Conservation (phyloP, 1,140 invertebrate genomes). For the Brachionus plicatilis region DNA sequence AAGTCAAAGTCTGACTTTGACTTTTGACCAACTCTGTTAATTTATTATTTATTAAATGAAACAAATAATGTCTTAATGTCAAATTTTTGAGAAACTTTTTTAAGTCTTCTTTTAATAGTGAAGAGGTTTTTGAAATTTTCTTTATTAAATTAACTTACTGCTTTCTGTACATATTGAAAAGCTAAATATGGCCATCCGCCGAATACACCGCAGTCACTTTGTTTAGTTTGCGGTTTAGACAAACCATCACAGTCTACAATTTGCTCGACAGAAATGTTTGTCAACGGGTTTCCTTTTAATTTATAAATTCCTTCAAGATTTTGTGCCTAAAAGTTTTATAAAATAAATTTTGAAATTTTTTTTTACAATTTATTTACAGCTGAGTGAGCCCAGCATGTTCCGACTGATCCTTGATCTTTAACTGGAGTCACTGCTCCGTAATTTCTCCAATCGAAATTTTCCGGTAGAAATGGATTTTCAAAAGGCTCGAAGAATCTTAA, state of each 20-base stretch:
- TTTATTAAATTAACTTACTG: constrained; percentile 40
- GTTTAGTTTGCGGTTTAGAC: constrained; percentile 41
- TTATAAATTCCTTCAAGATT: constrained; percentile 51
- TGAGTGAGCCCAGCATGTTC: constrained; percentile 51
- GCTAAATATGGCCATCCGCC: constrained; percentile 51
- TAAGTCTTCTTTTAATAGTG: no score
- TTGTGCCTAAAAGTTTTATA: constrained; percentile 36
- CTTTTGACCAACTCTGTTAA: no score
- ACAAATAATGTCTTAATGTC: no score
- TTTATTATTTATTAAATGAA: no score
- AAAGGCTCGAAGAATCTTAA: background rate
- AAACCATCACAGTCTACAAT: constrained; percentile 50
- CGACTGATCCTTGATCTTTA: constrained; percentile 55
- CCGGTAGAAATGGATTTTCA: background rate
- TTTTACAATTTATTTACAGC: constrained; percentile 40
- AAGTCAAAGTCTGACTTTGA: no score
- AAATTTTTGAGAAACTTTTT: no score
- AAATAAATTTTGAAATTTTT: background rate
- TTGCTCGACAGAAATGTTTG: constrained; percentile 51
- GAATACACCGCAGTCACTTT: constrained; percentile 50
- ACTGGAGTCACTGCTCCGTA: constrained; percentile 55
- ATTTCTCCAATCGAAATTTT: constrained; percentile 47
- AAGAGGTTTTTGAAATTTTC: background rate
- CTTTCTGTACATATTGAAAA: constrained; percentile 48
- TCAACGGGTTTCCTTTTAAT: constrained; percentile 45